These are phyloP conservation scores for Manis javanica DNA, from an alignment of 2,797 vertebrate species.

Conservation along the genomic window DNA sequence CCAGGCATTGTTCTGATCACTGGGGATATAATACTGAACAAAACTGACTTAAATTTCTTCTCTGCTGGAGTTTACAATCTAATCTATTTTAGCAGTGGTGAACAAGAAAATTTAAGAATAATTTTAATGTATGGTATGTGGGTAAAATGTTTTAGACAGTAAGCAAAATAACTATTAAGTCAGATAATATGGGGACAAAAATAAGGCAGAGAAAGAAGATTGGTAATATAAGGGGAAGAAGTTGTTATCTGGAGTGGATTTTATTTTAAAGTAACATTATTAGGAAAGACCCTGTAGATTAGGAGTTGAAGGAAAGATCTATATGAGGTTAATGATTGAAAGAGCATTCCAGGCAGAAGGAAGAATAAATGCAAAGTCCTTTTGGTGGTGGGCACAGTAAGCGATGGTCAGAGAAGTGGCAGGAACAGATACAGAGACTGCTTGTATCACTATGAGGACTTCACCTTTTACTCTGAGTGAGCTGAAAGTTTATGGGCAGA, in stretches of 20 bases:
- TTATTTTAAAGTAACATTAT: neutral
- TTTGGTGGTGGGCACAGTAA: neutral
- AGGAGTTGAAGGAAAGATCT: neutral
- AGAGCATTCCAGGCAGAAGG: neutral
- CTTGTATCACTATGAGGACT: neutral
- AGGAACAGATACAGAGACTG: neutral
- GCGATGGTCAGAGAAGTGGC: neutral
- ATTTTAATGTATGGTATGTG: neutral
- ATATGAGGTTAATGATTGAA: neutral
- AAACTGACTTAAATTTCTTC: neutral
- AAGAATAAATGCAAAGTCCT: neutral
- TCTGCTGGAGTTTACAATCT: neutral
- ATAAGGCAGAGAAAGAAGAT: neutral
- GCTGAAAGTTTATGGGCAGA: neutral
- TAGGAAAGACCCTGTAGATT: neutral
- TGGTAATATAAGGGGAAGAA: neutral
- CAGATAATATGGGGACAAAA: neutral
- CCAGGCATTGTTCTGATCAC: neutral
- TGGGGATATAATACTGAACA: neutral
- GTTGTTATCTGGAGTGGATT: neutral
- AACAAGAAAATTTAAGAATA: slow-evolving; percentile 13
- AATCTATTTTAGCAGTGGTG: neutral
- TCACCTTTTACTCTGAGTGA: neutral
- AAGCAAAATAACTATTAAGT: neutral
- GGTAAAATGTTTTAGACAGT: neutral